These are phyloP conservation scores for Aeoliscus strigatus DNA, from an alignment of 2,797 vertebrate species.

Conservation along the genomic window DNA sequence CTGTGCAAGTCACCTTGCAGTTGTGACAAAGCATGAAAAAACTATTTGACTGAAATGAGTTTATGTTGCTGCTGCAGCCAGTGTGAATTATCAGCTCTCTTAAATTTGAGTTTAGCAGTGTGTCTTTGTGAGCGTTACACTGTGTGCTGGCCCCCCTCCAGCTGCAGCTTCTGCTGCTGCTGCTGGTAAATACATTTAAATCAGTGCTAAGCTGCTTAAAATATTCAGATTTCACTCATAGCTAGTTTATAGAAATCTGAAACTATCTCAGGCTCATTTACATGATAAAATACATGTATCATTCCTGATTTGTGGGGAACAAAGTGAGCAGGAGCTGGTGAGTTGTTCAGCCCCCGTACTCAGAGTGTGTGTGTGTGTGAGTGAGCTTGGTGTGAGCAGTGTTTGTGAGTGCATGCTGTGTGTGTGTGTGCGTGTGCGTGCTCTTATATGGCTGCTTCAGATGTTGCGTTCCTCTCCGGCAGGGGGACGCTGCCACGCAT, in stretches of 20 bases:
- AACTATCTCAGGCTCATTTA: constrained; percentile 79
- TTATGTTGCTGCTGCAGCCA: constrained; percentile 83
- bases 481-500: constrained; percentile 20
- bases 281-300: constrained; percentile 53
- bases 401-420: too few species aligned
- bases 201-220: constrained; percentile 89
- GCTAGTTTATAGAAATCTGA: constrained; percentile 83
- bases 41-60: constrained; percentile 78
- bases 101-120: constrained; percentile 82
- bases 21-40: constrained; percentile 71
- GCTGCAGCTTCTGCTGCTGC: too few species aligned
- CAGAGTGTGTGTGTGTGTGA: constrained; percentile 36
- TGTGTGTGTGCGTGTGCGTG: too few species aligned
- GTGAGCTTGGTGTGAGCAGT: too few species aligned
- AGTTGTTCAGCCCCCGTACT: constrained; percentile 24
- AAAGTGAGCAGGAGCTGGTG: constrained; percentile 23
- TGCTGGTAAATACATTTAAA: constrained; percentile 89
- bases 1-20: constrained; percentile 45
- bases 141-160: constrained; percentile 81
- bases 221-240: constrained; percentile 87
- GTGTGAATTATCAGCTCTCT: constrained; percentile 79
- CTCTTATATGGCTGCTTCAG: too few species aligned
- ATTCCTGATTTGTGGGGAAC: constrained; percentile 35
- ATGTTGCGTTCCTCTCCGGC: constrained; percentile 36
- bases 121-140: constrained; percentile 81